Base-by-base conservation (phyloP, 2,888 invertebrate genomes). In the Epistrophella euchroma region DNA sequence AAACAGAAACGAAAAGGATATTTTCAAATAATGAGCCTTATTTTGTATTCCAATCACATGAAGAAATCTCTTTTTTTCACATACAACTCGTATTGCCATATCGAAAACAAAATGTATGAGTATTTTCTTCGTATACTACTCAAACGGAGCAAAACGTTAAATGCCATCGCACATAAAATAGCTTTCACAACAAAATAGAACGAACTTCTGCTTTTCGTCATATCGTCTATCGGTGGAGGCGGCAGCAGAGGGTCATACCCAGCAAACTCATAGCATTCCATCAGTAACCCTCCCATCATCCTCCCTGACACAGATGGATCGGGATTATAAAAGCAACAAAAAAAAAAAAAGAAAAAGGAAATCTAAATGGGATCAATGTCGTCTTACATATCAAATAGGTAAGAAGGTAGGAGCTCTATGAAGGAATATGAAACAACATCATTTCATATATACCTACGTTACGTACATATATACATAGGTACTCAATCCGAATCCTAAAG, bases 21-120 rank as follows among this genome's bases (percentile, higher is more conserved):
- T 87, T 87, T 83, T 83, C 55, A 87, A 87, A 87, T 87, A 87
- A 87, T 87, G 87, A 87, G 87, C 87, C 87, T 87, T 83, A 87
- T 87, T 87, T 66, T 78, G 87, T 83, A 87, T 87, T 87, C 87
- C 82, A 83, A 87, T 87, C 87, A 87, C 87, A 87, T 79, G 83
- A 72, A 78, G 83, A 83, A 83, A 83, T 83, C 83, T 87, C 87
- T 87, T 83, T 79, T 66, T 83, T 83, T 35, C 47, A 66, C 87
- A 87, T 74, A 87, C 75, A 75, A 55, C 32, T 19, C 58, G 17
- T 15, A 60, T 83, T 74, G 87, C 66, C 66, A 28, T 37, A 50
- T 32, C 58, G 47, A 85, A 76, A 68, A 68, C 50, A 68, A 68
- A 52, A 37, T 71, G 74, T 86, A 74, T 78, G 15, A 11, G 58